phyloP scores from a whole-genome alignment of 2,113 vertebrate genomes.

The Cynoglossus semilaevis region DNA sequence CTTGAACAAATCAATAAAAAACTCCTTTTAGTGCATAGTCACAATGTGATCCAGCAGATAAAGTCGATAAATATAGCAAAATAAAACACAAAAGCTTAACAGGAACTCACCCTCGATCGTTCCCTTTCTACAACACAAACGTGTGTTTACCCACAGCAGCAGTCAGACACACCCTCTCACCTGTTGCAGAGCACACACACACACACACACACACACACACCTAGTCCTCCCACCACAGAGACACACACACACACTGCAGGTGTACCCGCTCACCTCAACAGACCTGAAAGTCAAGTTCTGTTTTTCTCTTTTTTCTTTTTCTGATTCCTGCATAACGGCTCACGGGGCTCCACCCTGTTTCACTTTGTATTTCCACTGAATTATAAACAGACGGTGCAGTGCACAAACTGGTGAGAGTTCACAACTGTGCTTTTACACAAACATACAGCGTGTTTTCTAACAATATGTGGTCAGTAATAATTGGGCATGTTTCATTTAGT shows the following conservation, averaged over 20 bases:
- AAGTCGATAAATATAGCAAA: not conserved
- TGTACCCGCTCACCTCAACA: conserved; percentile 55
- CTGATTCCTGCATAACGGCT: not conserved
- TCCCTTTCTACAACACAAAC: conserved; percentile 24
- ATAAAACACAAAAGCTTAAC: conserved; percentile 2
- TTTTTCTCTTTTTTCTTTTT: no score
- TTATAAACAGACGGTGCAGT: conserved; percentile 10
- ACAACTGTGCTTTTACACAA: no score
- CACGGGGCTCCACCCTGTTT: conserved; percentile 31
- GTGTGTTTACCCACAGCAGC: conserved; percentile 11
- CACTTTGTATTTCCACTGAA: conserved; percentile 3
- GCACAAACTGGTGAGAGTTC: not conserved
- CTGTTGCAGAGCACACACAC: not conserved
- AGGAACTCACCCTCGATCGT: conserved; percentile 40
- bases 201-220: conserved; percentile 15
- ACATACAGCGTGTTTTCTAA: no score
- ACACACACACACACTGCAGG: conserved; percentile 38
- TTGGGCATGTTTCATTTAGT: no score
- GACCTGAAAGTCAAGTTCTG: conserved; percentile 66
- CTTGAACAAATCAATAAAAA: no score
- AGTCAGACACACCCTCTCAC: conserved; percentile 8
- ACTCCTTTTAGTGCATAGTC: no score
- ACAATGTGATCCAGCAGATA: not conserved
- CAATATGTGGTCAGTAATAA: no score
- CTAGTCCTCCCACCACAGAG: conserved; percentile 29